Evolutionary conservation across 2,113 vertebrate species (phyloP).

Genomic region (Baryphthengus martii): DNA sequence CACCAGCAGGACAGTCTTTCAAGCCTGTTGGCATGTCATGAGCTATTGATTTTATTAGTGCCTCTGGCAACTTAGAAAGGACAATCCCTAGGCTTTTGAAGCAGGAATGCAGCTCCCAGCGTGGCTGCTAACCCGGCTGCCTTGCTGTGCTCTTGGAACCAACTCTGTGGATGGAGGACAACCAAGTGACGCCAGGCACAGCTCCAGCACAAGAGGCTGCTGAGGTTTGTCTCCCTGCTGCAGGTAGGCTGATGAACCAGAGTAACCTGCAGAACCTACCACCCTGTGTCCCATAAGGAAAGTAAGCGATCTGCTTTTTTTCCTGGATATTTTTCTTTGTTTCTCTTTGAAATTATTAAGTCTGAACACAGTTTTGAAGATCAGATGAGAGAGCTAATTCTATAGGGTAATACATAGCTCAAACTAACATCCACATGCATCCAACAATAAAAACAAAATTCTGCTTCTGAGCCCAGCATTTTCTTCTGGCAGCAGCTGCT

Average conservation of each 20-base stretch:
- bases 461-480: not conserved
- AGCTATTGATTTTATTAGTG: not conserved
- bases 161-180: not conserved
- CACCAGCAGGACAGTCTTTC: conserved; percentile 1
- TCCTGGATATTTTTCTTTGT: not conserved
- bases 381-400: not conserved
- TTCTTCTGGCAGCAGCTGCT: not conserved
- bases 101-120: not conserved
- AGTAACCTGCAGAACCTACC: not conserved
- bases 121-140: not conserved
- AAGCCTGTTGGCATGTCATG: not conserved
- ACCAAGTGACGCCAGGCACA: not conserved
- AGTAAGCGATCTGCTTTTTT: not conserved
- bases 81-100: not conserved
- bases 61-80: not conserved
- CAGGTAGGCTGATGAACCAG: not conserved
- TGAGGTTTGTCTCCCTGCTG: not conserved
- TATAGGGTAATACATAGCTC: not conserved
- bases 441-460: not conserved
- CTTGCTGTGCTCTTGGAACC: not conserved
- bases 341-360: not conserved
- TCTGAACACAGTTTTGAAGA: not conserved
- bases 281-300: not conserved
- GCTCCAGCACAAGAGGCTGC: not conserved
- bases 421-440: not conserved